These are phyloP conservation scores for Aythya baeri DNA, from an alignment of 2,113 vertebrate genomes.

Conservation along the genomic window DNA sequence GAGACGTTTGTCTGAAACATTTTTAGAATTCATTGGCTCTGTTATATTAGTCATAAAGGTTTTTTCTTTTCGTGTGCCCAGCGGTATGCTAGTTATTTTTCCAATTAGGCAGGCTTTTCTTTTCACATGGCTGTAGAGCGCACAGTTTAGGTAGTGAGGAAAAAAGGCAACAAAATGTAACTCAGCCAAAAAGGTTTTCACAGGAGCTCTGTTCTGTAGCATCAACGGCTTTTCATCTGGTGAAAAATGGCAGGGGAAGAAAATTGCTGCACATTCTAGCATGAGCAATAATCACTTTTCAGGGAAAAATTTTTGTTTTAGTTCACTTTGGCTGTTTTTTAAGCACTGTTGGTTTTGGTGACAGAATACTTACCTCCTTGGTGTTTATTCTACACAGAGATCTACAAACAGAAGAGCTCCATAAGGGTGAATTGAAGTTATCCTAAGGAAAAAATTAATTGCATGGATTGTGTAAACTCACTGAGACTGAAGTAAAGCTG, in stretches of 20 bases:
- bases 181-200: not conserved
- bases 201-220: not conserved
- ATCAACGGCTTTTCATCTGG: slow-evolving; percentile 15
- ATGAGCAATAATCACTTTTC: not conserved
- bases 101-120: not conserved
- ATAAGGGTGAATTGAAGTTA: slow-evolving; percentile 69
- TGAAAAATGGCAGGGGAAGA: not conserved
- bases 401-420: slow-evolving; percentile 59
- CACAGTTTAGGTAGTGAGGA: not conserved
- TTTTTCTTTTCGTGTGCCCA: not conserved
- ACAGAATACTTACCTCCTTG: slow-evolving; percentile 12
- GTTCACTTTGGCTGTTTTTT: not conserved
- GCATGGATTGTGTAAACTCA: slow-evolving; percentile 75
- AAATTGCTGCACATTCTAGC: not conserved
- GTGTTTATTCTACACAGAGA: slow-evolving; percentile 69
- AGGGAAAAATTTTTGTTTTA: not conserved
- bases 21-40: slow-evolving; percentile 26
- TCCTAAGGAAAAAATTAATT: slow-evolving; percentile 67
- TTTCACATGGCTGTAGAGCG: not conserved
- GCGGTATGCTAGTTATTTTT: slow-evolving; percentile 2
- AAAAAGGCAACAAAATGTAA: slow-evolving; percentile 7
- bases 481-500: slow-evolving; percentile 79
- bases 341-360: slow-evolving; percentile 1
- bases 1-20: not conserved
- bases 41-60: slow-evolving; percentile 6